Evolutionary conservation across 2,888 invertebrate species (phyloP).

Genomic region (Mythimna vitellina): DNA sequence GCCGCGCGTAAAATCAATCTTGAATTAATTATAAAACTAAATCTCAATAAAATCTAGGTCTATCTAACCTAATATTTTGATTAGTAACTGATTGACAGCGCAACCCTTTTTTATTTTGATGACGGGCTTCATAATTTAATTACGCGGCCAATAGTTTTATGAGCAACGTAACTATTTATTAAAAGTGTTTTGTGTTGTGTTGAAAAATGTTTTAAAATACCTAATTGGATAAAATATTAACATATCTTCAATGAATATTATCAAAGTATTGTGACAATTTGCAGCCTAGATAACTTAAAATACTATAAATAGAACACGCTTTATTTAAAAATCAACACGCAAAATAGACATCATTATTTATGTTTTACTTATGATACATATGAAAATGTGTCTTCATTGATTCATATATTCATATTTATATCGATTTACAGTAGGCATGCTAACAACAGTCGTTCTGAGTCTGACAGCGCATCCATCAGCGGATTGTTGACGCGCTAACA

Average conservation of each 20-base stretch:
- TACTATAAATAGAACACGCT: not conserved
- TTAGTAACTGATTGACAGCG: conserved; percentile 37
- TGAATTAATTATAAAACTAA: conserved; percentile 70
- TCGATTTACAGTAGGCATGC: no score
- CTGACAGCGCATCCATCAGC: no score
- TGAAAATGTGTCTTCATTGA: no score
- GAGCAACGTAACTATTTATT: not conserved
- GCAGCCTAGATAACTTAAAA: not conserved
- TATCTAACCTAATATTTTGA: conserved; percentile 48
- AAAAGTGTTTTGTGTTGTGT: not conserved
- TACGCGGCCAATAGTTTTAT: conserved; percentile 47
- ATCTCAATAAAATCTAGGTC: conserved; percentile 51
- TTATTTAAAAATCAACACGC: not conserved
- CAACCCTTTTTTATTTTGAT: conserved; percentile 40
- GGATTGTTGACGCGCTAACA: no score
- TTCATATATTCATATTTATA: no score
- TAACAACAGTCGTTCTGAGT: no score
- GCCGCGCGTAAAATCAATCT: conserved; percentile 88
- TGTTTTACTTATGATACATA: no score
- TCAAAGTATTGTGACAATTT: not conserved
- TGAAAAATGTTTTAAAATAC: not conserved
- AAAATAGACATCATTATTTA: not conserved
- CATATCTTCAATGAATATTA: not conserved
- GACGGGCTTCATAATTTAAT: conserved; percentile 55
- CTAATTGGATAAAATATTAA: no score